These are phyloP conservation scores for Sebastes aleutianus DNA, from an alignment of 2,797 vertebrate species.

Conservation along the genomic window DNA sequence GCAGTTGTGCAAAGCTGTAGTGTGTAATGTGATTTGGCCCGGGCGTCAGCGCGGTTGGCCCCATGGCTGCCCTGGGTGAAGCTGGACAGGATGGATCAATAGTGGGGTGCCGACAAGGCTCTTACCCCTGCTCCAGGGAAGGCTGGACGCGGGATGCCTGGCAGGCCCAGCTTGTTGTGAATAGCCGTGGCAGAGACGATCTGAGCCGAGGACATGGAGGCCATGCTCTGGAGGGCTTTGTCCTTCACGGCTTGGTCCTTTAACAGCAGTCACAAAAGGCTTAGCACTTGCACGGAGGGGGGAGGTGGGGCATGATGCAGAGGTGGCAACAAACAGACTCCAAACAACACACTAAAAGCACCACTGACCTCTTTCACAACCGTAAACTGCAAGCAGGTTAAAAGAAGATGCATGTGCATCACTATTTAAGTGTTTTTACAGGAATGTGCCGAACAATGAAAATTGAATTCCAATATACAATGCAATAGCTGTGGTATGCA, in stretches of 20 bases:
- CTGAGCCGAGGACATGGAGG: slow-evolving; percentile 99
- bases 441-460: slow-evolving; percentile 64
- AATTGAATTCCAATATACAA: slow-evolving; percentile 61
- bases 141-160: slow-evolving; percentile 95
- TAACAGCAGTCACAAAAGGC: slow-evolving; percentile 90
- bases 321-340: slow-evolving; percentile 69
- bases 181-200: slow-evolving; percentile 99
- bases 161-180: slow-evolving; percentile 99
- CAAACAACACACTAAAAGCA: slow-evolving; percentile 68
- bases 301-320: slow-evolving; percentile 59
- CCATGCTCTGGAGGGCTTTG: slow-evolving; percentile 99
- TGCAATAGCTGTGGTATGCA: slow-evolving; percentile 59
- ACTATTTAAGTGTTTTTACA: slow-evolving; percentile 52
- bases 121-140: slow-evolving; percentile 99
- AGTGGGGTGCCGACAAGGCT: slow-evolving; percentile 63
- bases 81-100: slow-evolving; percentile 64
- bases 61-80: slow-evolving; percentile 56
- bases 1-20: slow-evolving; percentile 70
- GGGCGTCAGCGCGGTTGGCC: slow-evolving; percentile 48
- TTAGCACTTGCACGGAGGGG: slow-evolving; percentile 80
- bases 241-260: slow-evolving; percentile 99
- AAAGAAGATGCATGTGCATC: slow-evolving; percentile 50
- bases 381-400: slow-evolving; percentile 74
- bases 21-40: slow-evolving; percentile 82
- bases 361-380: slow-evolving; percentile 64